A percentile compares a stretch with the other conserved stretches of the same genome.
Conservation (phyloP, 2,797 vertebrate species). For the Heliangelus exortis region DNA sequence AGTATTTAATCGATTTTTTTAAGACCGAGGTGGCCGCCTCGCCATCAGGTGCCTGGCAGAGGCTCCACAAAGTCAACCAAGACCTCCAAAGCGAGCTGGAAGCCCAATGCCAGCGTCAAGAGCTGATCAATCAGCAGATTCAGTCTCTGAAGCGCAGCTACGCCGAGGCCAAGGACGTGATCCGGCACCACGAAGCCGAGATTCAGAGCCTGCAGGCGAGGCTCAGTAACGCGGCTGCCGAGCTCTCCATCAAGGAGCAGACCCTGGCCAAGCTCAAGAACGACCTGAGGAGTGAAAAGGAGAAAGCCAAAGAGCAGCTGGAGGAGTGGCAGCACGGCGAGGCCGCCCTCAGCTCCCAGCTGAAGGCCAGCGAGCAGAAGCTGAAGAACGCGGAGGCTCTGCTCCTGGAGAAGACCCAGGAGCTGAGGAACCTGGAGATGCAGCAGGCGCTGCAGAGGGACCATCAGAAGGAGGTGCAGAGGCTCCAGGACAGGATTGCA, state of each 20-base stretch:
- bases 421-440: slow-evolving; percentile 88
- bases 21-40: slow-evolving; percentile 91
- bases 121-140: slow-evolving; percentile 90
- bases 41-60: slow-evolving; percentile 89
- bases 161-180: slow-evolving; percentile 90
- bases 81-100: slow-evolving; percentile 92
- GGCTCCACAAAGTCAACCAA: slow-evolving; percentile 91
- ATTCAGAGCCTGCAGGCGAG: slow-evolving; percentile 90
- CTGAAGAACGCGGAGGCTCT: slow-evolving; percentile 88
- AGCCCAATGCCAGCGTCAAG: slow-evolving; percentile 89
- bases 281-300: slow-evolving; percentile 89
- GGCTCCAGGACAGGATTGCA: slow-evolving; percentile 87
- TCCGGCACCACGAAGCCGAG: slow-evolving; percentile 89
- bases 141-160: slow-evolving; percentile 90
- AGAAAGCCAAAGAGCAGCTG: slow-evolving; percentile 87
- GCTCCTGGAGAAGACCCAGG: slow-evolving; percentile 91
- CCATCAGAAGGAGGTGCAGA: slow-evolving; percentile 89
- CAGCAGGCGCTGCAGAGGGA: slow-evolving; percentile 92
- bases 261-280: slow-evolving; percentile 89
- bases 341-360: slow-evolving; percentile 83
- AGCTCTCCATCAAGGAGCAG: slow-evolving; percentile 91
- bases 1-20: slow-evolving; percentile 95
- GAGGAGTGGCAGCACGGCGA: slow-evolving; percentile 87
- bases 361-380: slow-evolving; percentile 91
- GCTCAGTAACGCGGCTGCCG: slow-evolving; percentile 86